Evolutionary conservation across 1,140 invertebrate species (phyloP), one percentile per base, ranked within the genome.

Genomic region (Pseudomyrmex dendroicus): DNA sequence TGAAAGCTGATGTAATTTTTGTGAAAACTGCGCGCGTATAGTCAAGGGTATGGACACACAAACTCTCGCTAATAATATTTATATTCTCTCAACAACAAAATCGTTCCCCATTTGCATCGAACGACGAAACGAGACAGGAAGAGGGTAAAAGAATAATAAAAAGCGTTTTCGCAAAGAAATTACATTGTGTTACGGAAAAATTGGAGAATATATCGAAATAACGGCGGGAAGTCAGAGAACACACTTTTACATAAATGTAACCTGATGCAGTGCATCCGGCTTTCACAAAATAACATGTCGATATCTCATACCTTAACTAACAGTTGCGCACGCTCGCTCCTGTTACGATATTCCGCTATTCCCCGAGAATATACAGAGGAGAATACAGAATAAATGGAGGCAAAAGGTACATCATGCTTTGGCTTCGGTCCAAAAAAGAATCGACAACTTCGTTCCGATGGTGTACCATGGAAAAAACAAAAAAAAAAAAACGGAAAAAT

Each of bases 371-470:
- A 59, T 70, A 50, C 35, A 50, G 8, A 72, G 10, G 12, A 44
- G 8, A 80, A 80, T 72, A 17, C 46, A 70, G 64, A 70, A 70
- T 78, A 78, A 78, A 77, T 66, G 44, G 59, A 73, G 52, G 57
- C 73, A 77, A 57, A 52, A 63, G 73, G 50, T 57, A 61, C 63
- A 67, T 77, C 59, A 77, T 70, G 73, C 76, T 83, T 56, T 86
- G 86, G 82, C 87, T 59, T 35, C 50, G 78, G 73, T 86, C 73
- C 82, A 90, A 86, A 82, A 63, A 74, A 62, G 66, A 72, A 73
- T 88, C 72, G 78, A 86, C 50, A 54, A 66, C 67, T 73, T 68
- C 2, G 57, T 73, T 35, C 35, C 59, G 50, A 83, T 48, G 12
- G 68, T 50, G 20, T 12, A 52, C 70, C 46, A 52, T 25, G 25